Conservation (phyloP, 2,113 vertebrate species). For the Hyaena hyaena region DNA sequence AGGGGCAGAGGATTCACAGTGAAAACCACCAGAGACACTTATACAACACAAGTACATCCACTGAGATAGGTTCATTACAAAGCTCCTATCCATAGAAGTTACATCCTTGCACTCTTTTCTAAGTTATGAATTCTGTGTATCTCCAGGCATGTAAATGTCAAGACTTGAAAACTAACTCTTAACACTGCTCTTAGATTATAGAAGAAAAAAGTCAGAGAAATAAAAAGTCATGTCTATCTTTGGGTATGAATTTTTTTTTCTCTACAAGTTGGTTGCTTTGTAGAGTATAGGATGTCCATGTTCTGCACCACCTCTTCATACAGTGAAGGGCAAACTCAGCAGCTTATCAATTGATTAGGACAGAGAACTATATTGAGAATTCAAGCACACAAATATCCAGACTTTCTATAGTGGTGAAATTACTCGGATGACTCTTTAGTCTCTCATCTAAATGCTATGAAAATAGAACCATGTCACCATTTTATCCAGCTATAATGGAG, state of each 20-base stretch:
- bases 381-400: not conserved
- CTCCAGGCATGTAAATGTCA: constrained; percentile 63
- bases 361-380: not conserved
- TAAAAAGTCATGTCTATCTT: constrained; percentile 61
- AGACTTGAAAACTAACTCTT: constrained; percentile 62
- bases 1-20: not conserved
- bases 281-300: not conserved
- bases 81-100: not conserved
- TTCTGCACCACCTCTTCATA: not conserved
- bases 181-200: constrained; percentile 49
- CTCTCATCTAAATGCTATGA: constrained; percentile 58
- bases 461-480: constrained; percentile 43
- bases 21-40: not conserved
- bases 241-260: not conserved
- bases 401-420: constrained; percentile 61
- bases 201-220: constrained; percentile 21
- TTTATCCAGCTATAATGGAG: constrained; percentile 58
- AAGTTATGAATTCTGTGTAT: constrained; percentile 52
- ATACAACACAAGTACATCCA: not conserved
- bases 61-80: constrained; percentile 2
- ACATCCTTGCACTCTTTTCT: constrained; percentile 47
- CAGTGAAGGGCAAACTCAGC: not conserved
- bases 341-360: not conserved
- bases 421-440: constrained; percentile 67
- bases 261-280: not conserved